These are phyloP conservation scores for Pseudomyrmex concolor DNA, from an alignment of 1,140 invertebrate genomes.

Conservation along the genomic window DNA sequence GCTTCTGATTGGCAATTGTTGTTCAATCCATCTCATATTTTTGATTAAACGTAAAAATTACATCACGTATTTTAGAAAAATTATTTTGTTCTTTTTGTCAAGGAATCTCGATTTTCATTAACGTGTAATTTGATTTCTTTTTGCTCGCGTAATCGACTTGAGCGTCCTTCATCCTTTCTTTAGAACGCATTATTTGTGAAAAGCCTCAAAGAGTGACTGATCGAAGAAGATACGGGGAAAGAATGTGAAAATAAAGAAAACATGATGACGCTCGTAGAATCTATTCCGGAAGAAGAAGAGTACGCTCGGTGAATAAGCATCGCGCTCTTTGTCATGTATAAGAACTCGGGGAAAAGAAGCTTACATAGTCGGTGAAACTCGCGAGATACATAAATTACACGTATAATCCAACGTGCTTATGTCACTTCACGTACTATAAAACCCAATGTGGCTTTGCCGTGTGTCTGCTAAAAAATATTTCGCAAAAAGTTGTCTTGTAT, in stretches of 20 bases:
- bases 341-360: slow-evolving; percentile 49
- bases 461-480: not conserved
- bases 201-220: slow-evolving; percentile 18
- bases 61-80: not conserved
- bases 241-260: not conserved
- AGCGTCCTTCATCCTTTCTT: slow-evolving; percentile 70
- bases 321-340: slow-evolving; percentile 11
- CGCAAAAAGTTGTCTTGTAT: not conserved
- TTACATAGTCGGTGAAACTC: slow-evolving; percentile 34
- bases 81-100: not conserved
- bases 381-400: slow-evolving; percentile 28
- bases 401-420: slow-evolving; percentile 36
- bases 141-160: slow-evolving; percentile 76
- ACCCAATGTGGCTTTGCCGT: slow-evolving; percentile 8
- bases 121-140: slow-evolving; percentile 75
- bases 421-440: not conserved
- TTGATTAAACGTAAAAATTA: too few relatives aligned
- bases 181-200: not conserved
- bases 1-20: too few relatives aligned
- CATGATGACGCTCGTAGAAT: not conserved
- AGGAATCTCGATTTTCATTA: slow-evolving; percentile 56
- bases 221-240: not conserved
- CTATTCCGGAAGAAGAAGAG: not conserved
- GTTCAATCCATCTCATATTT: too few relatives aligned
- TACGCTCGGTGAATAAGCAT: slow-evolving; percentile 11